phyloP scores from a whole-genome alignment of 2,797 vertebrate genomes.

The Crocodylus rhombifer region DNA sequence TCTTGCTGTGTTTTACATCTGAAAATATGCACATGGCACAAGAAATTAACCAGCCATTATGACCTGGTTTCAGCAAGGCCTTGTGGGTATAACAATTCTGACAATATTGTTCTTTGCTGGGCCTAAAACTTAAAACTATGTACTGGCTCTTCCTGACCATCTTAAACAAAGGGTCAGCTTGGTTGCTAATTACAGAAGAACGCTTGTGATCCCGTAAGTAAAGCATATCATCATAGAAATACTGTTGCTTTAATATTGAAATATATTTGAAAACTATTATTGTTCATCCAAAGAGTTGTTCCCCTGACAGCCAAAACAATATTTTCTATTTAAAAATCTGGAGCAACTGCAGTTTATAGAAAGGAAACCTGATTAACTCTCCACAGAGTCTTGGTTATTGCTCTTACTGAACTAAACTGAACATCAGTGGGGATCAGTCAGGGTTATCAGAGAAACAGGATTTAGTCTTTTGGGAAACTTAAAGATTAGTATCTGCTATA shows the following conservation, averaged over 20 bases:
- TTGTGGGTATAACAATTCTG: neutral
- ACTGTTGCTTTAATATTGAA: neutral
- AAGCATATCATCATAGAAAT: neutral
- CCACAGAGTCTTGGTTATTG: neutral
- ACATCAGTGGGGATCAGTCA: neutral
- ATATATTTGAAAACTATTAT: neutral
- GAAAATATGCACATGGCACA: rapidly evolving
- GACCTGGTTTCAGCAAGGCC: neutral
- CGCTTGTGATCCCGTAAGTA: conserved; percentile 35
- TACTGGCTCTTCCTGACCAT: neutral
- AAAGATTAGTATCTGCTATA: neutral
- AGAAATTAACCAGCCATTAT: neutral
- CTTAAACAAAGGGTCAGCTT: conserved; percentile 52
- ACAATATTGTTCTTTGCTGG: neutral
- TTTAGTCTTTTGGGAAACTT: neutral
- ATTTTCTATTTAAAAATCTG: conserved; percentile 25
- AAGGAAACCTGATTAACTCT: neutral
- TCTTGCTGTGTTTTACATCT: neutral
- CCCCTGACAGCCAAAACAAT: conserved; percentile 1
- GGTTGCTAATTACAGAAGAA: conserved; percentile 28
- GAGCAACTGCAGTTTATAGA: neutral
- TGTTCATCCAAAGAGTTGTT: conserved; percentile 27
- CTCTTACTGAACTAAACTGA: neutral
- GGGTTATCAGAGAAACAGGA: neutral
- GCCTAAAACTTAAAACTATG: conserved; percentile 17